Evolutionary conservation across 2,113 vertebrate species (phyloP).

Genomic region (Clarias batrachus): DNA sequence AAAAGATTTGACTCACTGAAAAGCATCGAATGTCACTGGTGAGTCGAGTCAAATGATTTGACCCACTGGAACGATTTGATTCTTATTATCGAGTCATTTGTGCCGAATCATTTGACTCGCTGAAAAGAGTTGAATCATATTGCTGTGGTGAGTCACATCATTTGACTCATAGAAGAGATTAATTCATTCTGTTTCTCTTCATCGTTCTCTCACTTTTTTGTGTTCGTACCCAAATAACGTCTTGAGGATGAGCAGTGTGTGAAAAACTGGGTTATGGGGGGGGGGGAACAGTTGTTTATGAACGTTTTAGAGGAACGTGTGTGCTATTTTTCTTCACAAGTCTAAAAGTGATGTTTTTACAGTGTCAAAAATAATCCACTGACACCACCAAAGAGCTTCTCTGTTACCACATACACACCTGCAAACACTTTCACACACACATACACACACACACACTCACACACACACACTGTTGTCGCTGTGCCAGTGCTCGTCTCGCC

Average conservation of each 20-base stretch:
- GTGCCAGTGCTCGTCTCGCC: constrained; percentile 60
- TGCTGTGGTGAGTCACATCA: background rate
- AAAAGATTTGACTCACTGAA: background rate
- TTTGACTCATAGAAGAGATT: background rate
- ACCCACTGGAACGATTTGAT: background rate
- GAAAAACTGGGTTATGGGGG: background rate
- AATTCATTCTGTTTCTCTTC: background rate
- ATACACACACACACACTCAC: constrained; percentile 42
- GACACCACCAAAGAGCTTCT: constrained; percentile 24
- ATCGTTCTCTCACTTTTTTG: background rate
- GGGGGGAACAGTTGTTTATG: background rate
- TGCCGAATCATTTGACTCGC: background rate
- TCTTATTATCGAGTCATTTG: background rate
- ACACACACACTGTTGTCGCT: constrained; percentile 57
- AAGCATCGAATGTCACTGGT: too few relatives aligned
- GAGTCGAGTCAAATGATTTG: background rate
- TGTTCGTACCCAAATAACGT: background rate
- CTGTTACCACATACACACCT: background rate
- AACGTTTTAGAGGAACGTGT: background rate
- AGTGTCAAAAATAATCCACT: background rate
- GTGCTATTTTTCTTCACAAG: constrained; percentile 9
- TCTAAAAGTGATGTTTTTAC: constrained; percentile 3
- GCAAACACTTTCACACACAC: constrained; percentile 40
- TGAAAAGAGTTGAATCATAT: background rate
- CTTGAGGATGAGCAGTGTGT: background rate